Conservation (phyloP, 1,140 invertebrate species). For the Pentalonia nigronervosa region DNA sequence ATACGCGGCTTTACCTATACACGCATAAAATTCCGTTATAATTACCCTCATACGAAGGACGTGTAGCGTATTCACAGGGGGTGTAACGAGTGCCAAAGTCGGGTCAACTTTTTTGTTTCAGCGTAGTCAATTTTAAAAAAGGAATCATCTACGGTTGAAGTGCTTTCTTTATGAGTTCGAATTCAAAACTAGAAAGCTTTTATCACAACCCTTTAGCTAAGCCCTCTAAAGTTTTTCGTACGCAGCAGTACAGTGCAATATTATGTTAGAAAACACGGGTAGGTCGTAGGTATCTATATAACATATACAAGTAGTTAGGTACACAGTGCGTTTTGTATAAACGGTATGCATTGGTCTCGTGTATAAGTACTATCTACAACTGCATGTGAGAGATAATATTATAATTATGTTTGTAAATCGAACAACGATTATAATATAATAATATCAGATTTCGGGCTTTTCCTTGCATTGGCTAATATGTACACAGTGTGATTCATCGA, state of each 20-base stretch:
- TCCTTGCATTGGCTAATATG: neutral
- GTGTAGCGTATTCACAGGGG: neutral
- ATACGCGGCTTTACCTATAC: neutral
- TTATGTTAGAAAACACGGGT: neutral
- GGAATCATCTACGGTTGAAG: neutral
- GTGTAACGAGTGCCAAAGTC: neutral
- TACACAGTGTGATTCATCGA: too few relatives aligned
- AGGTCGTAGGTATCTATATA: neutral
- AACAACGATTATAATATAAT: neutral
- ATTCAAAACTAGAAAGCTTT: neutral
- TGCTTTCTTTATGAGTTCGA: neutral
- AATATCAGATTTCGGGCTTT: neutral
- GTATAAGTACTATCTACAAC: neutral
- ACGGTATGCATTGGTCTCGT: neutral
- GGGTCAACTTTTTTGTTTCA: slow-evolving; percentile 11
- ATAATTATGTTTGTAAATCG: neutral
- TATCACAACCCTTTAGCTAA: neutral
- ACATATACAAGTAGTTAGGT: neutral
- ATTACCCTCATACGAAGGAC: neutral
- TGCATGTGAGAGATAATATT: neutral
- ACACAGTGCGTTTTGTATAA: neutral
- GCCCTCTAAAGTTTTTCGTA: neutral
- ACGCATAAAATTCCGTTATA: neutral
- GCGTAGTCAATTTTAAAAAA: neutral
- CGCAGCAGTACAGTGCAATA: neutral